phyloP scores from a whole-genome alignment of 2,113 vertebrate genomes.

The Oryctolagus cuniculus region mOryCun1.1 NC_091450.1:8069501-8070000 shows the following conservation, averaged over 20 bases:
- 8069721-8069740: background rate
- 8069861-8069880: background rate
- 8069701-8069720: background rate
- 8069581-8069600: fast-evolving
- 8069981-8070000: background rate
- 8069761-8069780: background rate
- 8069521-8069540: background rate
- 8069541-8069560: background rate
- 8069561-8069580: background rate
- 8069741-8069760: background rate
- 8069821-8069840: background rate
- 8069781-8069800: background rate
- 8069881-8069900: background rate
- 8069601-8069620: background rate
- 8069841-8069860: background rate
- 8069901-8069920: background rate
- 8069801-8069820: background rate
- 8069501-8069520: background rate
- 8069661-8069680: background rate
- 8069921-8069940: background rate
- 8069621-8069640: background rate
- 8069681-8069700: background rate
- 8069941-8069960: background rate
- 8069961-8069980: background rate
- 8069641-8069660: background rate